Conservation (phyloP, 92 coral and sea anemone genomes). For the Ricordea florida region DNA sequence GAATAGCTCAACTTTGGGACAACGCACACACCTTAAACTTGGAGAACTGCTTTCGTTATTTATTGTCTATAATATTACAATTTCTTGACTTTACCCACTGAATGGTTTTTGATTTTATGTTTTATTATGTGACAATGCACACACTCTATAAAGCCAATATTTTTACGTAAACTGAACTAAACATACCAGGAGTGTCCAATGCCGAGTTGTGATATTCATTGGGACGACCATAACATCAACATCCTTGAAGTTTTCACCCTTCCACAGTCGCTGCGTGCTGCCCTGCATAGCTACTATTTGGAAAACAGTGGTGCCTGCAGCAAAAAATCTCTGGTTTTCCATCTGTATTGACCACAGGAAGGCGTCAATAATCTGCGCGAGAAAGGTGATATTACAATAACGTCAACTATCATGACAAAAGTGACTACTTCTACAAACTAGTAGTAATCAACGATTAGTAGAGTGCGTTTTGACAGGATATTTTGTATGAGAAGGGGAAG, state of each 20-base stretch:
- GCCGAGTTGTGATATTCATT: conserved; percentile 26
- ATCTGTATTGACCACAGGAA: conserved; percentile 33
- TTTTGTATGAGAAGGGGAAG: too few relatives aligned
- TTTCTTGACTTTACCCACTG: background rate
- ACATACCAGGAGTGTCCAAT: conserved; percentile 47
- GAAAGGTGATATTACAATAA: background rate
- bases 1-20: conserved; percentile 7
- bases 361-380: conserved; percentile 44
- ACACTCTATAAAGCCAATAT: background rate
- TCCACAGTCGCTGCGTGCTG: conserved; percentile 50
- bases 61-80: background rate
- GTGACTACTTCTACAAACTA: too few relatives aligned
- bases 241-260: conserved; percentile 1
- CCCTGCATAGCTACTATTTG: too few relatives aligned
- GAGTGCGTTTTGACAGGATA: too few relatives aligned
- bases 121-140: background rate
- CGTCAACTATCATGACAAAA: too few relatives aligned
- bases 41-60: background rate
- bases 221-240: conserved; percentile 32
- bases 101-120: background rate
- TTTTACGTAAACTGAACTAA: background rate
- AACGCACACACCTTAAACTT: background rate
- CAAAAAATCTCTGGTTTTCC: conserved; percentile 16
- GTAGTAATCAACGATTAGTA: too few relatives aligned
- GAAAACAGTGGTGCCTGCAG: conserved; percentile 39